These are phyloP conservation scores for Melanargia galathea DNA, from an alignment of 2,888 invertebrate genomes.

Conservation along the genomic window DNA sequence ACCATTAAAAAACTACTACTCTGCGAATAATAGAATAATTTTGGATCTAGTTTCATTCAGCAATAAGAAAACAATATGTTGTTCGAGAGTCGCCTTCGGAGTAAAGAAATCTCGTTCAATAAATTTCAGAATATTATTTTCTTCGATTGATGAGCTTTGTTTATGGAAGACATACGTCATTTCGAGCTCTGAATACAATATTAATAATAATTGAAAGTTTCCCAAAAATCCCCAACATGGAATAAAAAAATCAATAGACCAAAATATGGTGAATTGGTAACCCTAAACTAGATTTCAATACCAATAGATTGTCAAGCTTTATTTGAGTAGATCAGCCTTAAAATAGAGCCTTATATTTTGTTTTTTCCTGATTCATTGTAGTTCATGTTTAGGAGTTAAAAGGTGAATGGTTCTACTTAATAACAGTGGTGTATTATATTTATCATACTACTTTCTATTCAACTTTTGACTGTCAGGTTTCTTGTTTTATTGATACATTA, in stretches of 20 bases:
- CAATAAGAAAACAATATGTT: too few relatives aligned
- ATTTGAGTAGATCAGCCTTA: conserved; percentile 47
- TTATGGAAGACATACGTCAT: too few relatives aligned
- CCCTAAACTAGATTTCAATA: conserved; percentile 27
- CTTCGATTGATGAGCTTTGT: too few relatives aligned
- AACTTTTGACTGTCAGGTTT: neutral
- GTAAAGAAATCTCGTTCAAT: too few relatives aligned
- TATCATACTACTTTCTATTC: conserved; percentile 4
- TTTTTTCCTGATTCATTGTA: conserved; percentile 36
- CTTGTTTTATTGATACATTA: neutral
- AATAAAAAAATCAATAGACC: too few relatives aligned
- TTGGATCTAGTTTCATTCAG: neutral
- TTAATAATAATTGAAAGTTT: too few relatives aligned
- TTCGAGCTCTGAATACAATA: too few relatives aligned
- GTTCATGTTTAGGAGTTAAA: conserved; percentile 26
- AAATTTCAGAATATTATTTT: too few relatives aligned
- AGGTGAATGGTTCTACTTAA: conserved; percentile 52
- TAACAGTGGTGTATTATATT: conserved; percentile 43
- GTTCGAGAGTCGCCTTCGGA: too few relatives aligned
- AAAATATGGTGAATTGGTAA: too few relatives aligned
- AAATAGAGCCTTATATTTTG: conserved; percentile 50
- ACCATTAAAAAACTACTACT: neutral
- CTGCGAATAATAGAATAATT: neutral
- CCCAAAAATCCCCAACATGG: too few relatives aligned
- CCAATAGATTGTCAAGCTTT: conserved; percentile 31